Conservation (phyloP, 2,113 vertebrate genomes). For the Cheilinus undulatus region DNA sequence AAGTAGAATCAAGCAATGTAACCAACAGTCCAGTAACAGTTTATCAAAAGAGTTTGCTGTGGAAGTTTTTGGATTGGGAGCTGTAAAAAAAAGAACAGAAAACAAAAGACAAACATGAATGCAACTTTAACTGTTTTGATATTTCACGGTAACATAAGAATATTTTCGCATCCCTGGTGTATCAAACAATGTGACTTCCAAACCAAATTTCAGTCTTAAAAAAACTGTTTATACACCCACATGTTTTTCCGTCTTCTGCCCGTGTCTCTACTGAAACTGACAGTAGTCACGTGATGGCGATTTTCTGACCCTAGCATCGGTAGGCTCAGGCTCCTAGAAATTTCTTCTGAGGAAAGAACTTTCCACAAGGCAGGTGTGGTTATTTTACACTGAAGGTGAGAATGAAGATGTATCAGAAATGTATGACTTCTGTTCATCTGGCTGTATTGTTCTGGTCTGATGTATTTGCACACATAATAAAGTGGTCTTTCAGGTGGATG, state of each 20-base stretch:
- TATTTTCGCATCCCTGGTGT: background rate
- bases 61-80: background rate
- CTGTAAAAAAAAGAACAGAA: background rate
- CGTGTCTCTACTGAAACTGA: background rate
- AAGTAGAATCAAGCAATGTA: background rate
- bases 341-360: background rate
- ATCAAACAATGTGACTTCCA: background rate
- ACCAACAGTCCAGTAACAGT: background rate
- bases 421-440: too few species aligned
- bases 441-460: too few species aligned
- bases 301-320: background rate
- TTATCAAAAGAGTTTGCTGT: background rate
- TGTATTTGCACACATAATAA: too few species aligned
- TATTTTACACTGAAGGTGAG: too few species aligned
- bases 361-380: too few species aligned
- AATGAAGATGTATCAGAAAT: too few species aligned
- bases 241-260: background rate
- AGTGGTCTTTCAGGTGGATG: too few species aligned
- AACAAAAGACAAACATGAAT: background rate
- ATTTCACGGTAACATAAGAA: background rate
- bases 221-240: background rate
- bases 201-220: slow-evolving; percentile 2
- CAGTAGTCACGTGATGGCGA: slow-evolving; percentile 4
- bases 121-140: background rate
- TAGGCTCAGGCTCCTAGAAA: background rate